Conservation (phyloP, 1,140 invertebrate species). For the honey bee (Apis mellifera) region Amel_HAv3.1 CM009937.2:8391501-8392000, state of each 20-base stretch:
- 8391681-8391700: conserved; percentile 59
- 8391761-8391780: not conserved
- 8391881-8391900: too few relatives aligned
- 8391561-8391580: conserved; percentile 34
- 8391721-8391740: conserved; percentile 61
- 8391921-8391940: too few relatives aligned
- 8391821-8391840: too few relatives aligned
- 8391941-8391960: too few relatives aligned
- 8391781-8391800: too few relatives aligned
- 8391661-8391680: conserved; percentile 58
- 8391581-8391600: conserved; percentile 51
- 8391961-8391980: too few relatives aligned
- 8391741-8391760: conserved; percentile 24
- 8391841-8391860: too few relatives aligned
- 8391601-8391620: conserved; percentile 47
- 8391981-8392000: too few relatives aligned
- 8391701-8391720: conserved; percentile 65
- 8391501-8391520: conserved; percentile 5
- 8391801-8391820: too few relatives aligned
- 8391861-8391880: too few relatives aligned
- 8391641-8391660: conserved; percentile 66
- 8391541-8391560: conserved; percentile 28
- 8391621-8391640: conserved; percentile 41
- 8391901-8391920: too few relatives aligned
- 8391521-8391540: too few relatives aligned